Evolutionary conservation across 2,888 invertebrate genomes (phyloP).

Genomic region (Sesamia inferens): DNA sequence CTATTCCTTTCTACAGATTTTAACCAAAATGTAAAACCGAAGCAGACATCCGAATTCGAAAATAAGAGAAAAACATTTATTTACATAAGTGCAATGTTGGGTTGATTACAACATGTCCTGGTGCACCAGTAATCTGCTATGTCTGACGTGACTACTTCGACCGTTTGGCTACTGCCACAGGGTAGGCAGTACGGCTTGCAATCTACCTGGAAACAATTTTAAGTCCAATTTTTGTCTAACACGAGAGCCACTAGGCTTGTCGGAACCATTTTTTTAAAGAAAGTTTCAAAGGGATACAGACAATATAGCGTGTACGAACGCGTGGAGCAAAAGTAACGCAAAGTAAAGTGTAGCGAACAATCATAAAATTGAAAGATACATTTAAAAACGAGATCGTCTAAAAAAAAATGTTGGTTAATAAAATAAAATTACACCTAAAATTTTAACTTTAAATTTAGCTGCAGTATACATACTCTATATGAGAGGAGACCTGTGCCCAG

Average conservation of each 20-base stretch:
- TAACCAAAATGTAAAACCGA: conserved; percentile 13
- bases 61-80: conserved; percentile 17
- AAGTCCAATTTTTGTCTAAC: conserved; percentile 1
- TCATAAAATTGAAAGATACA: no score
- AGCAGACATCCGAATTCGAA: background rate
- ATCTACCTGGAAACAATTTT: conserved; percentile 30
- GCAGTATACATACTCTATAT: no score
- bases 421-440: no score
- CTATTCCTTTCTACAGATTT: background rate
- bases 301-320: background rate
- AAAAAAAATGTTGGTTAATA: no score
- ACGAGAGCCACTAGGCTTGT: background rate
- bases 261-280: background rate
- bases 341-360: no score
- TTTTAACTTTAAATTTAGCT: no score
- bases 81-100: background rate
- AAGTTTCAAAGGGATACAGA: background rate
- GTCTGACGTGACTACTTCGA: conserved; percentile 30
- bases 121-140: conserved; percentile 1
- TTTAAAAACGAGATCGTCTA: no score
- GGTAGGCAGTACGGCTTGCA: background rate
- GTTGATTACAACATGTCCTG: conserved; percentile 38
- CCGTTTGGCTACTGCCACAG: conserved; percentile 2
- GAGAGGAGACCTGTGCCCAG: no score
- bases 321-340: no score